Evolutionary conservation across 2,797 vertebrate species (phyloP).

Genomic region (Myotis vivesi): DNA sequence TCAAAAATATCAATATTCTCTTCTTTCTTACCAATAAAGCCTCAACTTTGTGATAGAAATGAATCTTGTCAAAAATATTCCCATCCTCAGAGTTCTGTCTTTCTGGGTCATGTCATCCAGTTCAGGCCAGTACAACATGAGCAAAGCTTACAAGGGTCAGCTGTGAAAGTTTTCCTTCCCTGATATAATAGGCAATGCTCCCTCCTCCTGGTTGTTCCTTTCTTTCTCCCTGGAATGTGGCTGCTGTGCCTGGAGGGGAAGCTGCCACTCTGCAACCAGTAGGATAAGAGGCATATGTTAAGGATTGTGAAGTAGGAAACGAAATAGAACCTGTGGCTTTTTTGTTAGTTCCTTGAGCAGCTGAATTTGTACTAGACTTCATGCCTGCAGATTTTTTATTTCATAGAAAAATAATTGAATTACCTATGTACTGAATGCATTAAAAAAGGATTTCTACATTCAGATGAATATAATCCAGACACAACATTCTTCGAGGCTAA

Average conservation of each 20-base stretch:
- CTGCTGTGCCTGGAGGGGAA: neutral
- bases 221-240: neutral
- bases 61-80: neutral
- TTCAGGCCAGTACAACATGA: neutral
- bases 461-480: neutral
- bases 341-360: neutral
- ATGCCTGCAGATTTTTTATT: neutral
- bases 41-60: neutral
- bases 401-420: neutral
- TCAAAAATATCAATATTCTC: neutral
- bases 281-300: neutral
- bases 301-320: neutral
- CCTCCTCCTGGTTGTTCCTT: neutral
- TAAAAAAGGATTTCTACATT: neutral
- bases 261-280: neutral
- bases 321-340: neutral
- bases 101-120: neutral
- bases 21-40: neutral
- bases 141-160: neutral
- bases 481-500: neutral
- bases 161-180: neutral
- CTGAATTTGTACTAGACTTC: neutral
- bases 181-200: neutral
- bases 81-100: neutral
- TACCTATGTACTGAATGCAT: neutral